Evolutionary conservation across 2,113 vertebrate species (phyloP), one percentile per base, ranked within the genome.

Genomic region (Dascyllus trimaculatus): DNA sequence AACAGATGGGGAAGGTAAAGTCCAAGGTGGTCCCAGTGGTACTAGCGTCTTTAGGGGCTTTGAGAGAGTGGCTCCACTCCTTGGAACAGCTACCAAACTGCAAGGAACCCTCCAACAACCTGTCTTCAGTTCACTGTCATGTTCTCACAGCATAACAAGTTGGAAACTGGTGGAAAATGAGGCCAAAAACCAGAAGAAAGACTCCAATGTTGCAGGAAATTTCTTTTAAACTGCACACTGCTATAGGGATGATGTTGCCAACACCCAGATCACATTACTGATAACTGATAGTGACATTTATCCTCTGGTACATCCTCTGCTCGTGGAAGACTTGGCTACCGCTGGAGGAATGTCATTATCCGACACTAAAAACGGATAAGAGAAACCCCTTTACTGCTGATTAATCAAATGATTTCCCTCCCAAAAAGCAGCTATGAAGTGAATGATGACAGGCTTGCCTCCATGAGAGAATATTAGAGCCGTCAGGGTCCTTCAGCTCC

Each of bases 301-400:
- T 86, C 66, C 65, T 61, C 51, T 70, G 80, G 77, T 84, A 53
- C 71, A 83, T 75, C 73, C 64, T 57, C 74, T 58, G n/a, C 70
- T 84, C 25, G n/a, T 71, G 46, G 60, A 71, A 49, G 46, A 77
- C 64, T 59, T 60, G 26, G 32, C 65, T 48, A 52, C 22, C 0
- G 58, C 83, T 72, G 63, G 64, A 74, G 67, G 68, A 78, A 86
- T 62, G 49, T 80, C 71, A 77, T 71, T 77, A 68, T 81, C 18
- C n/a, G 14, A 17, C 0, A 6, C 61, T 60, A 40, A 69, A 89
- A 67, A 68, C 17, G 43, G 71, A 85, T 85, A 56, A 86, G 71
- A 75, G 26, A 66, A 70, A 53, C 59, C 24, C 32, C 48, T 70
- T 75, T 71, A 24, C 73, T 59, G 46, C 48, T 65, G 80, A 87